These are phyloP conservation scores for Helicoverpa armigera DNA, from an alignment of 1,140 invertebrate genomes.

Conservation along the genomic window DNA sequence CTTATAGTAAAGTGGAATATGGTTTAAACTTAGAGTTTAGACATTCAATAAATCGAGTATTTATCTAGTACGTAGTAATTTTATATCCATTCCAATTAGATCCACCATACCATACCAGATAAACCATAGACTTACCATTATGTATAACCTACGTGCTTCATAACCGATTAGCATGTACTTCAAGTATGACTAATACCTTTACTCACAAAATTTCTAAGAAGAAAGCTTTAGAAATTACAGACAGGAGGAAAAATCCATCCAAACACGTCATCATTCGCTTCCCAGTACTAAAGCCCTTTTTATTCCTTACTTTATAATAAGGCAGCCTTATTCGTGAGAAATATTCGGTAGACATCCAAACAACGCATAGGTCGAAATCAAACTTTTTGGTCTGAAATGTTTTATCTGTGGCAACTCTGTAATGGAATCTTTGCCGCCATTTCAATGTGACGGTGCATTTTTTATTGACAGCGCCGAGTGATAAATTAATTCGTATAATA, in stretches of 20 bases:
- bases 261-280: slow-evolving; percentile 46
- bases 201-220: slow-evolving; percentile 41
- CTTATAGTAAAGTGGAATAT: no score
- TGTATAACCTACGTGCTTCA: not conserved
- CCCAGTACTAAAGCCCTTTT: slow-evolving; percentile 37
- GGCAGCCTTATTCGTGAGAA: slow-evolving; percentile 40
- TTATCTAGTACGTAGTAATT: no score
- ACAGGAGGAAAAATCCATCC: slow-evolving; percentile 41
- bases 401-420: slow-evolving; percentile 30
- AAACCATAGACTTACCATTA: not conserved
- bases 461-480: slow-evolving; percentile 23
- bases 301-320: slow-evolving; percentile 35
- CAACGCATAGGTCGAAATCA: slow-evolving; percentile 16
- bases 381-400: slow-evolving; percentile 23
- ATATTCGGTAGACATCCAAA: slow-evolving; percentile 31
- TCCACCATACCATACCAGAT: not conserved
- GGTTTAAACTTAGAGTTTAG: no score
- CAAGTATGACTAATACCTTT: slow-evolving; percentile 25
- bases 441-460: slow-evolving; percentile 1
- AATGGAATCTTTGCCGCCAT: slow-evolving; percentile 18
- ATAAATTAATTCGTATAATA: slow-evolving; percentile 37
- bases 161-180: not conserved
- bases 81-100: not conserved
- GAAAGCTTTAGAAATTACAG: slow-evolving; percentile 46
- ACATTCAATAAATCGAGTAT: no score